A percentile compares a stretch with the other conserved stretches of the same genome.
phyloP scores from a whole-genome alignment of 2,888 invertebrate genomes.

The Drosophila mimetica region DNA sequence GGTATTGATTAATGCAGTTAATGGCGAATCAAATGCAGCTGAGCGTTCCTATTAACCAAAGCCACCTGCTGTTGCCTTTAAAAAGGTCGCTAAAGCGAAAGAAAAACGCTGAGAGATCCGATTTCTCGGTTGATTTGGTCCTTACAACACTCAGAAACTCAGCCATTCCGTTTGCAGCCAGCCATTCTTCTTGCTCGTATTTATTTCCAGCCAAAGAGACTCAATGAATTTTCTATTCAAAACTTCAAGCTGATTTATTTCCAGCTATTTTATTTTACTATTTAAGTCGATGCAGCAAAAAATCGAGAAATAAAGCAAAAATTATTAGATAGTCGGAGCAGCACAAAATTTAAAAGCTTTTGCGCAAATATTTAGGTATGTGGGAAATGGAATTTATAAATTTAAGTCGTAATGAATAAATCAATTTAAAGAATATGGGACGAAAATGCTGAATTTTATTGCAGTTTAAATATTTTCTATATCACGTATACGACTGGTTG shows the following conservation, averaged over 20 bases:
- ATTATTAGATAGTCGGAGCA: neutral
- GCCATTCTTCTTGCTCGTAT: neutral
- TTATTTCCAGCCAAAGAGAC: conserved; percentile 14
- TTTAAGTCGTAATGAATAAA: neutral
- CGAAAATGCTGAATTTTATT: neutral
- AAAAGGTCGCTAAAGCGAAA: neutral
- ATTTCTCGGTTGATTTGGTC: conserved; percentile 24
- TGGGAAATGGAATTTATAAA: neutral
- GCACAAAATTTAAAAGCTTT: conserved; percentile 5
- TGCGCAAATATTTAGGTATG: neutral
- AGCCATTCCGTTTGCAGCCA: neutral
- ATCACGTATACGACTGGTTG: conserved; percentile 12
- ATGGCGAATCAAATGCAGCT: conserved; percentile 27
- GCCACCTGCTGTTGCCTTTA: neutral
- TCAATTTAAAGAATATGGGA: neutral
- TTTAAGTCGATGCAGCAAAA: conserved; percentile 21
- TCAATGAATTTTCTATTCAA: conserved; percentile 13
- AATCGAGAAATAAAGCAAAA: neutral
- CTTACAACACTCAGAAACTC: conserved; percentile 10
- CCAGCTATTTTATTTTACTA: conserved; percentile 1
- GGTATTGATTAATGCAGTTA: conserved; percentile 30
- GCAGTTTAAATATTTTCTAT: neutral
- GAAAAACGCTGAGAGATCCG: conserved; percentile 2
- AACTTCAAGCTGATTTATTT: conserved; percentile 9
- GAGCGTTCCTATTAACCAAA: conserved; percentile 21